Percentiles rank a stretch among this genome's conserved stretches.
Evolutionary conservation across 2,888 invertebrate genomes (phyloP).

Genomic region (Drosophila anceps): DNA sequence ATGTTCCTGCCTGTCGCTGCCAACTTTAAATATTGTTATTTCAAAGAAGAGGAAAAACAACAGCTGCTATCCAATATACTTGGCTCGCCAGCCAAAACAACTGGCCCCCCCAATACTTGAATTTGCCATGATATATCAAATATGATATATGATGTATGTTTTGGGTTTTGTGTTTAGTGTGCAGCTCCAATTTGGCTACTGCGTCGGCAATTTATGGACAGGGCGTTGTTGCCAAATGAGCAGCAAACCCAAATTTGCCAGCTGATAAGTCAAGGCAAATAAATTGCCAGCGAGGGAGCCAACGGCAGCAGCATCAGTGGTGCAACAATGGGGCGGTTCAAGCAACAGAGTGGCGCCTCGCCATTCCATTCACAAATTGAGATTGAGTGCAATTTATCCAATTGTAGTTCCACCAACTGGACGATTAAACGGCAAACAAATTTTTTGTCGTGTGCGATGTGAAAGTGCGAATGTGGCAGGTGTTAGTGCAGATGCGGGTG

Average conservation of each 20-base stretch:
- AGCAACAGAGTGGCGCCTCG: constrained; percentile 36
- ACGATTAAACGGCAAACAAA: constrained; percentile 70
- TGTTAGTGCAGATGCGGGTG: constrained; percentile 29
- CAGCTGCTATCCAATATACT: constrained; percentile 26
- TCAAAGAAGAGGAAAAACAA: constrained; percentile 3
- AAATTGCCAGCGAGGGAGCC: constrained; percentile 51
- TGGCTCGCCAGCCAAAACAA: constrained; percentile 28
- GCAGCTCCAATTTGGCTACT: constrained; percentile 58
- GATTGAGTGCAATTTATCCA: constrained; percentile 71
- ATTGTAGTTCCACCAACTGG: constrained; percentile 54
- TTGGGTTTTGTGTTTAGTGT: constrained; percentile 15
- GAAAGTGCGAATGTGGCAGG: constrained; percentile 71
- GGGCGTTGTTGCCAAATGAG: constrained; percentile 66
- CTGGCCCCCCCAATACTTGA: not conserved
- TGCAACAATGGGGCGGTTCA: constrained; percentile 23
- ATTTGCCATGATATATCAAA: constrained; percentile 25
- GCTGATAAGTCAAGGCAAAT: constrained; percentile 71
- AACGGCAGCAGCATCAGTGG: not conserved
- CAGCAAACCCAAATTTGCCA: constrained; percentile 51
- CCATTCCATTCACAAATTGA: constrained; percentile 52
- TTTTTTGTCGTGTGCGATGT: constrained; percentile 58
- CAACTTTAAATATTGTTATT: constrained; percentile 18
- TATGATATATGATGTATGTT: constrained; percentile 15
- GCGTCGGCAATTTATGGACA: constrained; percentile 58
- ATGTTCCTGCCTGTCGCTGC: constrained; percentile 31